A percentile compares a stretch with the other conserved stretches of the same genome.
Evolutionary conservation across 1,140 invertebrate genomes (phyloP).

Genomic region (Bombus waltoni): DNA sequence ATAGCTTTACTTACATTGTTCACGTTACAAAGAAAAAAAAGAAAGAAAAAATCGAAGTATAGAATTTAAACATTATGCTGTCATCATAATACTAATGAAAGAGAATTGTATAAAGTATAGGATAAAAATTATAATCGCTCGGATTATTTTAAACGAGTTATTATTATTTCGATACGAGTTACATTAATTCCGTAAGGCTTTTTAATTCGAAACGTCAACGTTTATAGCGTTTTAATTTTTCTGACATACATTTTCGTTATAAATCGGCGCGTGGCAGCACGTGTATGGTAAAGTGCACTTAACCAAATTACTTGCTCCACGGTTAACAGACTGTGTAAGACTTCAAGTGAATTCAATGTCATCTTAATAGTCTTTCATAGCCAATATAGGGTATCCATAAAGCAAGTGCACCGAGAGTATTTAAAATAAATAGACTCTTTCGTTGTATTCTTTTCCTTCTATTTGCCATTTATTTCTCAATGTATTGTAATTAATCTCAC

Average conservation of each 20-base stretch:
- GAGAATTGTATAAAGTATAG: too few relatives aligned
- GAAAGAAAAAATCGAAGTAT: too few relatives aligned
- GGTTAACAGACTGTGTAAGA: slow-evolving; percentile 32
- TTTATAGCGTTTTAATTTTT: not conserved
- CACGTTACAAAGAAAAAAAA: not conserved
- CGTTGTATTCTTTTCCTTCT: too few relatives aligned
- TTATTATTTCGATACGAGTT: too few relatives aligned
- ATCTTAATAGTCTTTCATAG: slow-evolving; percentile 3
- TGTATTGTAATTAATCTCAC: not conserved
- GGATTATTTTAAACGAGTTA: not conserved
- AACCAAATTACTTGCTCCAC: slow-evolving; percentile 47
- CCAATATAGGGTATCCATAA: not conserved
- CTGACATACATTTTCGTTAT: slow-evolving; percentile 8
- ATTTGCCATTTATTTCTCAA: not conserved
- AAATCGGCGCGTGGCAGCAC: slow-evolving; percentile 31
- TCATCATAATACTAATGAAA: too few relatives aligned
- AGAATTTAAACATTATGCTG: too few relatives aligned
- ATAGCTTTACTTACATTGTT: not conserved
- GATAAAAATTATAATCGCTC: accelerated
- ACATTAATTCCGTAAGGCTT: not conserved
- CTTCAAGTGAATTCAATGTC: slow-evolving; percentile 30
- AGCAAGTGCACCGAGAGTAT: not conserved
- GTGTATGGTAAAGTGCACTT: slow-evolving; percentile 53
- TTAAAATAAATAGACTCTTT: not conserved
- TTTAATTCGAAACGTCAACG: not conserved